These are phyloP conservation scores for Zaprionus camerounensis DNA, from an alignment of 1,140 invertebrate species.

Conservation along the genomic window DNA sequence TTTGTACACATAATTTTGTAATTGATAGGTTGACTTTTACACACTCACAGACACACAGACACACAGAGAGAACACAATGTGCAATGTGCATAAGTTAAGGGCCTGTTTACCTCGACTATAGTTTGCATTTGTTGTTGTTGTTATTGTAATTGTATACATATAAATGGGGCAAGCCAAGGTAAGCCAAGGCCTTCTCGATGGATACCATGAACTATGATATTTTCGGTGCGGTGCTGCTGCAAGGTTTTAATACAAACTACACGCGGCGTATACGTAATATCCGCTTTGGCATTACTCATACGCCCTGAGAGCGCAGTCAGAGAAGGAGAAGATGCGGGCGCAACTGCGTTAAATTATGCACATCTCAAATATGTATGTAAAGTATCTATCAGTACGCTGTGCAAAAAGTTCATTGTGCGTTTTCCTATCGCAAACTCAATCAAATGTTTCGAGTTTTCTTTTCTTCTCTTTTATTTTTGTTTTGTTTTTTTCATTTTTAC, in stretches of 20 bases:
- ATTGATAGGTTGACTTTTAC: constrained; percentile 77
- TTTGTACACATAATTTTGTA: constrained; percentile 73
- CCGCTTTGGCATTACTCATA: constrained; percentile 62
- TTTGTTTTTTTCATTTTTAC: neutral
- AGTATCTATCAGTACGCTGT: constrained; percentile 38
- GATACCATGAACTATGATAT: constrained; percentile 53
- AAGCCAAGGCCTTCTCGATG: constrained; percentile 42
- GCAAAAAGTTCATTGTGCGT: constrained; percentile 67
- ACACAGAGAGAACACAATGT: neutral
- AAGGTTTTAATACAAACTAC: constrained; percentile 13
- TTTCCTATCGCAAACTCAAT: constrained; percentile 67
- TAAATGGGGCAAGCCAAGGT: constrained; percentile 60
- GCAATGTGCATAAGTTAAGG: constrained; percentile 71
- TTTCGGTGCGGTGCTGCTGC: constrained; percentile 5
- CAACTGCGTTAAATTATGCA: constrained; percentile 55
- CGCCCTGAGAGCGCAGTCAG: constrained; percentile 29
- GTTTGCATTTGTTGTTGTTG: constrained; percentile 41
- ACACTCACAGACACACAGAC: neutral
- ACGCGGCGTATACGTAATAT: constrained; percentile 48
- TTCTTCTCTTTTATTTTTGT: constrained; percentile 2
- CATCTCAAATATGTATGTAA: constrained; percentile 57
- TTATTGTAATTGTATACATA: constrained; percentile 64
- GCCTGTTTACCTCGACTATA: constrained; percentile 42
- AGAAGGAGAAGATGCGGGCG: neutral
- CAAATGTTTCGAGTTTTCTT: constrained; percentile 60